Percentiles rank a stretch among this genome's conserved stretches.
Evolutionary conservation across 2,888 invertebrate species (phyloP).

Genomic region (Anagyrus pseudococci): DNA sequence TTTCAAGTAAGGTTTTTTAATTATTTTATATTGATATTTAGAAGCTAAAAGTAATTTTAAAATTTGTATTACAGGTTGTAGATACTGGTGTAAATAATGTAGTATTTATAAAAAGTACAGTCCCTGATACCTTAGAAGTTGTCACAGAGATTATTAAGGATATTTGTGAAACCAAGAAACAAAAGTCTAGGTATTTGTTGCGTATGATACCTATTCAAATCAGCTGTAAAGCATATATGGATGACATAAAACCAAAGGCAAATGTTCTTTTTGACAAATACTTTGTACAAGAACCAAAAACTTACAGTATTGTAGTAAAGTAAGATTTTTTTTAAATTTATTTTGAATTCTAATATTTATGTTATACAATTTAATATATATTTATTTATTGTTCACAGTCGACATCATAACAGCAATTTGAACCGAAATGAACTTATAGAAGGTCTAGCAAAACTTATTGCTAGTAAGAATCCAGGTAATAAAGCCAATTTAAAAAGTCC

Average conservation of each 20-base stretch:
- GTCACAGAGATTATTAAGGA: conserved; percentile 77
- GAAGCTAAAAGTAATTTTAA: conserved; percentile 9
- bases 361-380: conserved; percentile 5
- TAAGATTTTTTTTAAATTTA: conserved; percentile 45
- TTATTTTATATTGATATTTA: conserved; percentile 15
- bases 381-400: conserved; percentile 56
- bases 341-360: conserved; percentile 7
- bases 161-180: conserved; percentile 71
- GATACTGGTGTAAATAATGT: conserved; percentile 85
- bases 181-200: conserved; percentile 78
- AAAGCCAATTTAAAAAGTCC: conserved; percentile 82
- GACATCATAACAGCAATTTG: conserved; percentile 78
- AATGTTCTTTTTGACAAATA: conserved; percentile 75
- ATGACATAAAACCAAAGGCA: conserved; percentile 75
- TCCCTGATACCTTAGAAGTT: conserved; percentile 77
- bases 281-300: conserved; percentile 74
- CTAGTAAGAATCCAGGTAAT: conserved; percentile 73
- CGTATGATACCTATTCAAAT: conserved; percentile 82
- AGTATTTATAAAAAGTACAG: conserved; percentile 82
- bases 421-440: conserved; percentile 76
- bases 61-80: conserved; percentile 69
- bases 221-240: conserved; percentile 77
- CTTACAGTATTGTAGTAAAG: conserved; percentile 80
- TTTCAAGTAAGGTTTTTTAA: conserved; percentile 31
- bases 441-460: conserved; percentile 75